Conservation (phyloP, 2,888 invertebrate species). For the Lasioglossum morio region DNA sequence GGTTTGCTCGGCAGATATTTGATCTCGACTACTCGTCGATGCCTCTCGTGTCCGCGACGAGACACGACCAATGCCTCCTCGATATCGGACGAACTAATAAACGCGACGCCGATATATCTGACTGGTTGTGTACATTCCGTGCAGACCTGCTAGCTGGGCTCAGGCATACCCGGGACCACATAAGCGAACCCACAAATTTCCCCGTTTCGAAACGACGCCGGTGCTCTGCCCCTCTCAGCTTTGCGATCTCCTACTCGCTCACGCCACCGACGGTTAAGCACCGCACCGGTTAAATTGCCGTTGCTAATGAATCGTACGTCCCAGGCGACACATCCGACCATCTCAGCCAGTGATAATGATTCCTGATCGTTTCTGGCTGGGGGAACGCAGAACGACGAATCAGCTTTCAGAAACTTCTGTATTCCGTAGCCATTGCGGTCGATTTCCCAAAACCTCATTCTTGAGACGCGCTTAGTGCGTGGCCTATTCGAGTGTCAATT, state of each 20-base stretch:
- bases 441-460: not conserved
- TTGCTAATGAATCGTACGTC: conserved; percentile 34
- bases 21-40: conserved; percentile 51
- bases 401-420: not conserved
- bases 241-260: not conserved
- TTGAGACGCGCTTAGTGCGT: too few relatives aligned
- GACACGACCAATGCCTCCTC: conserved; percentile 16
- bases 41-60: not conserved
- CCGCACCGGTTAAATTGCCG: conserved; percentile 26
- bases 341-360: conserved; percentile 12
- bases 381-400: not conserved
- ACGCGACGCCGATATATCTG: conserved; percentile 44
- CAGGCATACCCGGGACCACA: conserved; percentile 45
- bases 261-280: conserved; percentile 9
- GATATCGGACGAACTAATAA: conserved; percentile 65
- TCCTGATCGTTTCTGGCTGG: not conserved
- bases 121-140: conserved; percentile 12
- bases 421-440: not conserved
- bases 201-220: conserved; percentile 19
- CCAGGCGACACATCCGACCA: not conserved
- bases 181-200: conserved; percentile 61
- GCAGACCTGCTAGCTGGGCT: not conserved
- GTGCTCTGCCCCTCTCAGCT: not conserved
- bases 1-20: conserved; percentile 65
- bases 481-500: too few relatives aligned